These are phyloP conservation scores for Nomada ruficornis DNA, from an alignment of 2,888 invertebrate species.

Conservation along the genomic window DNA sequence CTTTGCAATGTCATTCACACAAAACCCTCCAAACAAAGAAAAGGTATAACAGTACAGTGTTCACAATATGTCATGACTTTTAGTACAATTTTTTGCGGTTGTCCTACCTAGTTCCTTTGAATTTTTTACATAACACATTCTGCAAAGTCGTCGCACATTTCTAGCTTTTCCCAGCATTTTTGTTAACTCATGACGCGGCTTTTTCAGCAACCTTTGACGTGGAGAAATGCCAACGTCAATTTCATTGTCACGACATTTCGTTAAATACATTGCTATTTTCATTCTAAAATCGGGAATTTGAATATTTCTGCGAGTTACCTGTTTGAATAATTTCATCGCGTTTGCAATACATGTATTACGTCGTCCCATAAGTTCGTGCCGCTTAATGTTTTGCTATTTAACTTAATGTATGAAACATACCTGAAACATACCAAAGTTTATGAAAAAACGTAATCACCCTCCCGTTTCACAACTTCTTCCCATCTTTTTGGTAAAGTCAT, in stretches of 20 bases:
- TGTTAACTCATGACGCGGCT: constrained; percentile 11
- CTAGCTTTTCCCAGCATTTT: too few species aligned
- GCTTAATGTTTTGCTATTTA: too few species aligned
- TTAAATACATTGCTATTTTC: constrained; percentile 27
- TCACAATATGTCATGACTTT: constrained; percentile 16
- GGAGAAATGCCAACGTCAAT: background rate
- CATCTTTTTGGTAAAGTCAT: too few species aligned
- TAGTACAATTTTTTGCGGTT: constrained; percentile 2
- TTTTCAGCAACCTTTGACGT: background rate
- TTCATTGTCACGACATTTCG: background rate
- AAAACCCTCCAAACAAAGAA: constrained; percentile 15
- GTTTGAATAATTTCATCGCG: constrained; percentile 22
- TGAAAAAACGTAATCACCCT: too few species aligned
- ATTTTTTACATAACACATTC: constrained; percentile 6
- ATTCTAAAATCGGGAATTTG: constrained; percentile 23
- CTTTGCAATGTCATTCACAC: constrained; percentile 11
- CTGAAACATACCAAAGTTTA: too few species aligned
- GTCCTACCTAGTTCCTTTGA: constrained; percentile 13
- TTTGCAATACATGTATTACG: constrained; percentile 23
- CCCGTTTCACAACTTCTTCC: too few species aligned
- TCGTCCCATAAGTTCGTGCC: too few species aligned
- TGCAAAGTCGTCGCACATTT: constrained; percentile 11
- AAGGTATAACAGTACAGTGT: constrained; percentile 5
- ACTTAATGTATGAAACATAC: too few species aligned
- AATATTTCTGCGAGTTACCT: constrained; percentile 14